Evolutionary conservation across 2,797 vertebrate genomes (phyloP), one percentile per base, ranked within the genome.

Genomic region (Hylomyscus alleni): DNA sequence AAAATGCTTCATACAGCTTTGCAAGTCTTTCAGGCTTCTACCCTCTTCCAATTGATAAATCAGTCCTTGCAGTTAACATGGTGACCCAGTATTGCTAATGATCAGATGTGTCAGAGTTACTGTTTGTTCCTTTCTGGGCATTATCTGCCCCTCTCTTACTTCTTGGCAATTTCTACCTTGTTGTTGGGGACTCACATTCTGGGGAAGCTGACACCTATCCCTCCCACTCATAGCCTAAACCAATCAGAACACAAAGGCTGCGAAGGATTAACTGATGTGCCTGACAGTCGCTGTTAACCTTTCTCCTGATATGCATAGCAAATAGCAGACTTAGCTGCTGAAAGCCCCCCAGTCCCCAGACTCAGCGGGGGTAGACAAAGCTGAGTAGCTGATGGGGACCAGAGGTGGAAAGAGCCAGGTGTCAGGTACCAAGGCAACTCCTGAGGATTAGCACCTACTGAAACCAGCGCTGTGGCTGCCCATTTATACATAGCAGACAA

Each of bases 11-110:
- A 89, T 65, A 76, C 1, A 83, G 24, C 12, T 89, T 91, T 84
- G 26, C 77, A 11, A 12, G 76, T 5, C 0, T 31, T 80, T 67
- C 14, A 81, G 12, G 87, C 72, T 89, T 87, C 65, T 15, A 54
- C 19, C 17, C 40, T 29, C 54, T 89, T 62, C 40, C 75, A 56
- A 65, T 0, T 77, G 20, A 94, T 81, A 52, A 56, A 62, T 10
- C 3, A 72, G 0, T 50, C 50, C 85, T 89, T 10, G 7, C 31
- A 31, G 4, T 75, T 76, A 78, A 9, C 60, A 89, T 95, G 76
- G 88, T 88, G 89, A 77, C n/a, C 40, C 82, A 58, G 11, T 26
- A 29, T 26, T 92, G 72, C 83, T 96, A 90, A 91, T 50, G 67
- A 76, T 50, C 44, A 77, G 34, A 50, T 37, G 67, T 15, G 0